Percentiles rank a stretch among this genome's conserved stretches.
These are phyloP conservation scores for Drosophila kurseongensis DNA, from an alignment of 1,140 invertebrate species.

Conservation along the genomic window DNA sequence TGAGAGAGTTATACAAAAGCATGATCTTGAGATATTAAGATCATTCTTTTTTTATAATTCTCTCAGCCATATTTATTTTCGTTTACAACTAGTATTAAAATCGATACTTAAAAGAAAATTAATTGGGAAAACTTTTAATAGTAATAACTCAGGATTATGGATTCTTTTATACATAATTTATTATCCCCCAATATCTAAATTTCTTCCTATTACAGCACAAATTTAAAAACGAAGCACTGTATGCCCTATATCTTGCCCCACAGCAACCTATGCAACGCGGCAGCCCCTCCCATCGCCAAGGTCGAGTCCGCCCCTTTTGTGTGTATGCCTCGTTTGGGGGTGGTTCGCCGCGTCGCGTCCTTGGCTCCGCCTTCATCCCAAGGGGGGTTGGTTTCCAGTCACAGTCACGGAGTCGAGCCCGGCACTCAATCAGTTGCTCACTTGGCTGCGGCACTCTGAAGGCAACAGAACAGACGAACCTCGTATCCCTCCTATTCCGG, in stretches of 20 bases:
- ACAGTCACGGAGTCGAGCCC: neutral
- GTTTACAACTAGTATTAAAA: too few relatives aligned
- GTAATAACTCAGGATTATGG: too few relatives aligned
- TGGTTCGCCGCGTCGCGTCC: neutral
- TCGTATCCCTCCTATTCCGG: neutral
- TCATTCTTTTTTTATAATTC: too few relatives aligned
- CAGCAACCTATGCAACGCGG: neutral
- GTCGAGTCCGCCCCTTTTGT: constrained; percentile 1
- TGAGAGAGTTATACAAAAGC: too few relatives aligned
- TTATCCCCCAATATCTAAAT: too few relatives aligned
- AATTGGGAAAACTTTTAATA: too few relatives aligned
- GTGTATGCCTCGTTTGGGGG: constrained; percentile 6
- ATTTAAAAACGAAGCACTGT: too few relatives aligned
- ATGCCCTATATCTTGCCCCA: neutral
- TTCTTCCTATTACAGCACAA: too few relatives aligned
- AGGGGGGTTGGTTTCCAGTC: constrained; percentile 23
- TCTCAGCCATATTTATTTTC: too few relatives aligned
- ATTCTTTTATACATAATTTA: too few relatives aligned
- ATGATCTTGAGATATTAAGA: too few relatives aligned
- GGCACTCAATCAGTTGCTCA: constrained; percentile 17
- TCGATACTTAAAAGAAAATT: too few relatives aligned
- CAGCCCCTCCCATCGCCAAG: neutral
- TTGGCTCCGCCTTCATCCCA: constrained; percentile 11
- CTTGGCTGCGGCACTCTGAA: constrained; percentile 10
- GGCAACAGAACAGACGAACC: constrained; percentile 4